A percentile compares a stretch with the other conserved stretches of the same genome.
These are phyloP conservation scores for Cryptocheilus praepositus DNA, from an alignment of 2,888 invertebrate genomes.

Conservation along the genomic window DNA sequence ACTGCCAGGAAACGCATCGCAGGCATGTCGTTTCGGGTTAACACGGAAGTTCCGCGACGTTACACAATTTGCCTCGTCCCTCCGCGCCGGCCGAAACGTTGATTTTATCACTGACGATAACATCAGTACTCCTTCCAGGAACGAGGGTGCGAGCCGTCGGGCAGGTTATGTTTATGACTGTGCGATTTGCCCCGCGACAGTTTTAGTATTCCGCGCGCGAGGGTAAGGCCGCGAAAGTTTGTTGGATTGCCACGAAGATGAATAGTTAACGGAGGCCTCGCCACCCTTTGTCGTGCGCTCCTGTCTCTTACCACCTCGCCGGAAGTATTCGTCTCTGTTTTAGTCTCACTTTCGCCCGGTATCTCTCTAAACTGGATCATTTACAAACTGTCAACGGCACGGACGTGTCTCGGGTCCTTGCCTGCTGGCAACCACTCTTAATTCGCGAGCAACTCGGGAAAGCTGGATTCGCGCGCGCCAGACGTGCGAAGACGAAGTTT, in stretches of 20 bases:
- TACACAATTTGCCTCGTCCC: no score
- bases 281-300: slow-evolving; percentile 38
- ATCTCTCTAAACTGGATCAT: slow-evolving; percentile 62
- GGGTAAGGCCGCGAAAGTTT: slow-evolving; percentile 53
- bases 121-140: no score
- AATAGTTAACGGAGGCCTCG: slow-evolving; percentile 56
- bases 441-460: no score
- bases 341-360: slow-evolving; percentile 37
- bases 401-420: slow-evolving; percentile 15
- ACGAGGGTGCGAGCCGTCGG: background rate
- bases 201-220: slow-evolving; percentile 52
- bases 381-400: slow-evolving; percentile 67
- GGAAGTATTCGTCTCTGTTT: slow-evolving; percentile 38
- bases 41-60: no score
- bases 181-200: slow-evolving; percentile 44
- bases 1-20: no score
- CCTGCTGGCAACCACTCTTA: background rate
- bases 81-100: no score
- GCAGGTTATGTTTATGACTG: slow-evolving; percentile 38
- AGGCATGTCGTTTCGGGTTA: no score
- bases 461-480: no score
- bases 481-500: no score
- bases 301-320: slow-evolving; percentile 29
- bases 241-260: slow-evolving; percentile 59
- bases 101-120: no score